Percentiles rank a stretch among this genome's conserved stretches.
Conservation (phyloP, 37 sponge, comb jelly and placozoan genomes). For the Spongilla lacustris region DNA sequence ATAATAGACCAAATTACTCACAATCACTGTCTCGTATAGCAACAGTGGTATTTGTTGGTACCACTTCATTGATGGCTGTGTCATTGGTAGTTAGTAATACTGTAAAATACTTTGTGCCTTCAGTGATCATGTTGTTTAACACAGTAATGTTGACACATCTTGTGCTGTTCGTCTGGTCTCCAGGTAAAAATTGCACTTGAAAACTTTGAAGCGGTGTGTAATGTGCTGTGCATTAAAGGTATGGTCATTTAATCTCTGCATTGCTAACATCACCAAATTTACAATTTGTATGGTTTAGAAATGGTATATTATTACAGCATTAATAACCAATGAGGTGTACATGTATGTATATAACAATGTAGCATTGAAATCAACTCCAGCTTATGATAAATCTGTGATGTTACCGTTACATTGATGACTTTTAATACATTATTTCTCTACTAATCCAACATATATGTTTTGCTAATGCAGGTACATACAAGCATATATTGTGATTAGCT, state of each 20-base stretch:
- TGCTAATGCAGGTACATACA: too few relatives aligned
- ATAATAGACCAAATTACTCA: neutral
- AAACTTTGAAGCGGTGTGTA: neutral
- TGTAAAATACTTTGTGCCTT: neutral
- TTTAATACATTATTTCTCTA: too few relatives aligned
- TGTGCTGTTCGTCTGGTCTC: neutral
- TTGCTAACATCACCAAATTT: too few relatives aligned
- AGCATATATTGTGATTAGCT: neutral
- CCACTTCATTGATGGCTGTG: neutral
- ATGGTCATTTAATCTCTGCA: neutral
- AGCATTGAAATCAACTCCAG: too few relatives aligned
- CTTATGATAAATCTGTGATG: too few relatives aligned
- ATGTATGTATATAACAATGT: too few relatives aligned
- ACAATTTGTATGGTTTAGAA: too few relatives aligned
- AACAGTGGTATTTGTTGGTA: neutral
- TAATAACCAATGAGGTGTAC: too few relatives aligned
- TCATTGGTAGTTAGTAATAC: neutral
- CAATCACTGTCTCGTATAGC: neutral
- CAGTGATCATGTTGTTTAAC: neutral
- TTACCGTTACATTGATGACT: too few relatives aligned
- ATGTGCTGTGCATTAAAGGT: neutral
- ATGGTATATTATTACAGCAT: too few relatives aligned
- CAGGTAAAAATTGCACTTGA: neutral
- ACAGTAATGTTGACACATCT: neutral
- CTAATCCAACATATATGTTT: too few relatives aligned